Evolutionary conservation across 1,140 invertebrate species (phyloP), one percentile per base, ranked within the genome.

Genomic region (Mercenaria mercenaria): DNA sequence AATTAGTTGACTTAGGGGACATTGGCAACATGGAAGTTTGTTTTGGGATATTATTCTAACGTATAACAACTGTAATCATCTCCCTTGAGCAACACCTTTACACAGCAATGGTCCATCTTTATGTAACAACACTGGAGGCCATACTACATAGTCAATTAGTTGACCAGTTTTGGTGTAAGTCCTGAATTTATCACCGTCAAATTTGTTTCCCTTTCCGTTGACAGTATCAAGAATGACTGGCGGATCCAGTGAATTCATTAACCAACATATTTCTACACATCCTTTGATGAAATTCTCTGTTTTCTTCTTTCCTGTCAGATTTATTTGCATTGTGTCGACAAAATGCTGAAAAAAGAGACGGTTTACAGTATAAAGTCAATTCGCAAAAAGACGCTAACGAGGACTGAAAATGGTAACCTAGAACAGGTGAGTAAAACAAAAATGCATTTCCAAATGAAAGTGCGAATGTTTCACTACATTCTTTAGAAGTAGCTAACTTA

Each of bases 21-120:
- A 8, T 47, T 47, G 43, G 15, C 15, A 47, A 6, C 6, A 47
- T 47, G 43, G 15, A 47, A 47, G 15, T 8, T 47, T 15, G 15
- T 8, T 47, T 47, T 6, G 43, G 15, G 15, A 47, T 47, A 8
- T 47, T 8, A 15, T 15, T 8, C 43, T 15, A 6, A 47, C 6
- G 15, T n/a, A 15, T 47, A 8, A 8, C 26, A 2, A 64, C 10
- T 23, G 43, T 23, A 0, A 56, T 79, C 32, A 83, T 83, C 61
- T 83, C 8, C 26, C 87, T 72, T 89, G 77, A n/a, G 80, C 87
- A 56, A 89, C 47, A 18, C 87, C 87, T n/a, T 74, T 72, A 10
- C n/a, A 26, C 32, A 89, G 32, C 23, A 89, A n/a, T 41, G 61
- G 61, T 37, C 87, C 87, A 20, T 59, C n/a, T 37, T 89, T 50